Evolutionary conservation across 2,888 invertebrate genomes (phyloP).

Genomic region (Abrostola triplasia): DNA sequence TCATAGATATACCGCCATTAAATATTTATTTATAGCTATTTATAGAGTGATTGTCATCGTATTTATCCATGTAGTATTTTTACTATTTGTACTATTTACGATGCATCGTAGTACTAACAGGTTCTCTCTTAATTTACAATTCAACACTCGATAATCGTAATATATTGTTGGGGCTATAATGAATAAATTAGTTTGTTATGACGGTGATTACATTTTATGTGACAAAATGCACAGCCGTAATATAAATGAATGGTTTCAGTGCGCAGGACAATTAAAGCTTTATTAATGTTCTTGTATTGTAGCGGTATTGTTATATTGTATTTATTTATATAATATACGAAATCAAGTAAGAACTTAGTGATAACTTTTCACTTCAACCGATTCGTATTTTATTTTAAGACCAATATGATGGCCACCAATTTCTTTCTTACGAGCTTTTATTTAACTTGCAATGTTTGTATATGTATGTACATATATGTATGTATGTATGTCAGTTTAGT

Average conservation of each 20-base stretch:
- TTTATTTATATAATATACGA: not conserved
- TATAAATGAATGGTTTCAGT: not conserved
- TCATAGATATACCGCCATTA: too few relatives aligned
- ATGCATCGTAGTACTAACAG: constrained; percentile 1
- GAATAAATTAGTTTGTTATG: constrained; percentile 12
- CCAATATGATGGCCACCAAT: too few relatives aligned
- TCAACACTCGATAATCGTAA: not conserved
- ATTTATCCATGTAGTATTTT: too few relatives aligned
- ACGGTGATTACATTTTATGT: constrained; percentile 38
- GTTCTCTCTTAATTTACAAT: not conserved
- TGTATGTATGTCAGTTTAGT: too few relatives aligned
- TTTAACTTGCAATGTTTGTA: too few relatives aligned
- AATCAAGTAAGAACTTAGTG: too few relatives aligned
- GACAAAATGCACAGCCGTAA: not conserved
- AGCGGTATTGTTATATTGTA: not conserved
- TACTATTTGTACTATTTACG: not conserved
- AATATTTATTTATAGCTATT: not conserved
- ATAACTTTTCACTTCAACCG: too few relatives aligned
- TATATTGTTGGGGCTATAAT: constrained; percentile 1
- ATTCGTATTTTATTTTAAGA: too few relatives aligned
- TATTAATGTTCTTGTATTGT: constrained; percentile 4
- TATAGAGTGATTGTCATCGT: not conserved
- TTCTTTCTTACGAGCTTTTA: too few relatives aligned
- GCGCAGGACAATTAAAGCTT: constrained; percentile 1
- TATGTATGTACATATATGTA: too few relatives aligned